Evolutionary conservation across 1,140 invertebrate species (phyloP).

Genomic region (Trialeurodes vaporariorum): DNA sequence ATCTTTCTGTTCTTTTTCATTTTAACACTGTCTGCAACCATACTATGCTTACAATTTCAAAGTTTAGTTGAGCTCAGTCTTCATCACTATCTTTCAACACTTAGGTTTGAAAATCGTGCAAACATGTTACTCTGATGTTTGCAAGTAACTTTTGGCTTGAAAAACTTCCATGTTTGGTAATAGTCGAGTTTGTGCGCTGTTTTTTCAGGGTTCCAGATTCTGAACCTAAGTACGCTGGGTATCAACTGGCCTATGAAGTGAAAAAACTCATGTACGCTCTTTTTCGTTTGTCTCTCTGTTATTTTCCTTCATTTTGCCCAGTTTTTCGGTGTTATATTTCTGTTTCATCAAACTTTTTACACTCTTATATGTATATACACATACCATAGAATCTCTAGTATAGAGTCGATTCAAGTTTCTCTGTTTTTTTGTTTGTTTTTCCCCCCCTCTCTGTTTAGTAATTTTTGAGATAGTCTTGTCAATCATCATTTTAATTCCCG

Average conservation of each 20-base stretch:
- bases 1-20: no score
- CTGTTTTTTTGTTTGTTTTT: neutral
- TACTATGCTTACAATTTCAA: no score
- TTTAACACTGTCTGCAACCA: no score
- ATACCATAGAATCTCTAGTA: neutral
- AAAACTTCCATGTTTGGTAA: neutral
- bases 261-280: constrained; percentile 97
- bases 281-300: constrained; percentile 20
- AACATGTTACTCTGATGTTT: no score
- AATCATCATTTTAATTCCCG: neutral
- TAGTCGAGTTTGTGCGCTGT: constrained; percentile 14
- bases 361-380: constrained; percentile 1
- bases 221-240: constrained; percentile 83
- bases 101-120: no score
- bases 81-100: no score
- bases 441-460: neutral
- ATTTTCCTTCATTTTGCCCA: constrained; percentile 15
- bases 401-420: no score
- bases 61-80: no score
- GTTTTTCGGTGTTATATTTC: neutral
- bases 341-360: constrained; percentile 5
- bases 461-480: neutral
- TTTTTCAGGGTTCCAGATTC: constrained; percentile 64
- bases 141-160: no score
- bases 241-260: constrained; percentile 98